These are phyloP conservation scores for Loripinus fragilis DNA, from an alignment of 2,888 invertebrate genomes.

Conservation along the genomic window DNA sequence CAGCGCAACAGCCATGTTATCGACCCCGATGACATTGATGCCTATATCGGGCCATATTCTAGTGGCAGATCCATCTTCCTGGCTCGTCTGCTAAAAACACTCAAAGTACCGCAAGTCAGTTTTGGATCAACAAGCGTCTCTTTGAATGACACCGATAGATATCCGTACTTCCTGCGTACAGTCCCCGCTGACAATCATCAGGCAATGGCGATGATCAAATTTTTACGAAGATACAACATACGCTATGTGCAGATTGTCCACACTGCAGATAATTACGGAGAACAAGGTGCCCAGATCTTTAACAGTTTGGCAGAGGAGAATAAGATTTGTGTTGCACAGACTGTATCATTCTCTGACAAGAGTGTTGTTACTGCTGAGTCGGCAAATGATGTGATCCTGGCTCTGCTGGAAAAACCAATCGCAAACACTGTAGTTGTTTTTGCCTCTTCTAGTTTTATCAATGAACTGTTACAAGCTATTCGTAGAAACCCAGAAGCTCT, in stretches of 20 bases:
- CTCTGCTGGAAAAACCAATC: slow-evolving; percentile 72
- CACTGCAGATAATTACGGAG: slow-evolving; percentile 72
- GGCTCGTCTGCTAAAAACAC: slow-evolving; percentile 71
- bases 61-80: slow-evolving; percentile 73
- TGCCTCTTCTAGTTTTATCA: slow-evolving; percentile 70
- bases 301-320: slow-evolving; percentile 54
- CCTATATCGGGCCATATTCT: slow-evolving; percentile 75
- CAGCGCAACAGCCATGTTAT: slow-evolving; percentile 64
- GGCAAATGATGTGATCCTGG: slow-evolving; percentile 69
- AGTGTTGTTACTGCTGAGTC: slow-evolving; percentile 67
- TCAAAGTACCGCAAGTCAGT: slow-evolving; percentile 77
- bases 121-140: slow-evolving; percentile 71
- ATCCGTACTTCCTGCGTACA: slow-evolving; percentile 77
- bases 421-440: slow-evolving; percentile 79
- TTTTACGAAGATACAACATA: slow-evolving; percentile 81
- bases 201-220: slow-evolving; percentile 78
- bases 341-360: slow-evolving; percentile 69
- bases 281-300: slow-evolving; percentile 67
- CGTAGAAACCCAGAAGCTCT: slow-evolving; percentile 60
- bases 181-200: slow-evolving; percentile 78
- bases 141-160: slow-evolving; percentile 68
- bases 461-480: slow-evolving; percentile 72
- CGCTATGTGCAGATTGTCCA: slow-evolving; percentile 82
- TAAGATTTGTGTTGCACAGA: slow-evolving; percentile 77
- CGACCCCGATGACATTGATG: slow-evolving; percentile 71